These are phyloP conservation scores for Microplitis demolitor DNA, from an alignment of 1,140 invertebrate genomes.

Conservation along the genomic window DNA sequence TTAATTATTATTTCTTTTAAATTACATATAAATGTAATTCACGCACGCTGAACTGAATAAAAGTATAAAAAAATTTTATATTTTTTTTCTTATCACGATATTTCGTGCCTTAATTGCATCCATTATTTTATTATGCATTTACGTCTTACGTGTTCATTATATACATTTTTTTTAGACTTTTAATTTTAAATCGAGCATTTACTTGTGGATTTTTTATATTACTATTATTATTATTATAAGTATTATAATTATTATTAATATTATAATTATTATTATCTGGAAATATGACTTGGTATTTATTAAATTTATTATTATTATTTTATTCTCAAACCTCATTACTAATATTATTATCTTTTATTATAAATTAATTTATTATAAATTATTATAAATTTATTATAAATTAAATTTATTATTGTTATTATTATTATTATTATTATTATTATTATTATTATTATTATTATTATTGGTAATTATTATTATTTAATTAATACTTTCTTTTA, in stretches of 20 bases:
- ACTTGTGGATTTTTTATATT: background rate
- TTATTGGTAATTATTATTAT: conserved; percentile 14
- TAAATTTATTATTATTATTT: background rate
- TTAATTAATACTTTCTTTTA: conserved; percentile 12
- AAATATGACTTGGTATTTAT: too few relatives aligned
- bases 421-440: too few relatives aligned
- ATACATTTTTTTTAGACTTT: background rate
- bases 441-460: conserved; percentile 17
- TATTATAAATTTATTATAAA: too few relatives aligned
- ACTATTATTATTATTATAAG: background rate
- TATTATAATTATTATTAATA: background rate
- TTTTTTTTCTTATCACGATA: background rate
- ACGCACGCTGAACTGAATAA: too few relatives aligned
- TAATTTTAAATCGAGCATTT: conserved; percentile 18
- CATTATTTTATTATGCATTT: background rate
- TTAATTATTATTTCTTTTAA: background rate
- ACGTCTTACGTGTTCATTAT: conserved; percentile 9
- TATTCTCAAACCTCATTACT: too few relatives aligned
- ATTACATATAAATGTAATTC: background rate
- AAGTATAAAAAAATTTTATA: too few relatives aligned
- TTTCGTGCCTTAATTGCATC: conserved; percentile 10
- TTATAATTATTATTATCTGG: background rate
- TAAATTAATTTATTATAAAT: too few relatives aligned
- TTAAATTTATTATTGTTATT: too few relatives aligned
- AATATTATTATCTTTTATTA: background rate